Conservation (phyloP, 2,797 vertebrate genomes). For the Heliangelus exortis region DNA sequence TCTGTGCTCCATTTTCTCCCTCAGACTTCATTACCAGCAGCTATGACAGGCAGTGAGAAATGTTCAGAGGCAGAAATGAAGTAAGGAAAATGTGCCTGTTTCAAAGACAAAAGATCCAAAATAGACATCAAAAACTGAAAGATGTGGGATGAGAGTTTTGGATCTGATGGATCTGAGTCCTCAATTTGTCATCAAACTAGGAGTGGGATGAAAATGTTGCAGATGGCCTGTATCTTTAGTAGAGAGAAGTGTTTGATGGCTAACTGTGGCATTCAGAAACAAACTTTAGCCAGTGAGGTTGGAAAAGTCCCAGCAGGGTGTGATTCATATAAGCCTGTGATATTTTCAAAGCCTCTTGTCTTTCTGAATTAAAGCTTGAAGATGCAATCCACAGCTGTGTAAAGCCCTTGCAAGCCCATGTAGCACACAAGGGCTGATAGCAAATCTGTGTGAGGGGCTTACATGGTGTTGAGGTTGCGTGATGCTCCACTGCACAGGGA, state of each 20-base stretch:
- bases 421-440: neutral
- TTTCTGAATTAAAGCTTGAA: neutral
- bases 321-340: neutral
- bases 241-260: neutral
- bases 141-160: neutral
- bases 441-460: rapidly evolving
- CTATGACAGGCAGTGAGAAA: neutral
- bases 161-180: neutral
- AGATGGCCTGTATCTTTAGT: rapidly evolving
- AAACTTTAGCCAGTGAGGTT: neutral
- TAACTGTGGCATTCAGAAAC: neutral
- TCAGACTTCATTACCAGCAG: neutral
- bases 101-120: neutral
- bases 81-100: neutral
- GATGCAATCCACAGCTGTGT: neutral
- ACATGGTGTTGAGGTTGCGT: rapidly evolving
- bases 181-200: neutral
- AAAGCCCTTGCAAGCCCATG: rapidly evolving
- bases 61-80: neutral
- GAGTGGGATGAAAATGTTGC: neutral
- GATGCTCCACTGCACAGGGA: neutral
- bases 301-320: neutral
- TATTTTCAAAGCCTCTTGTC: neutral
- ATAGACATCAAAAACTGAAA: neutral
- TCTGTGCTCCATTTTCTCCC: neutral